Evolutionary conservation across 2,113 vertebrate species (phyloP), one percentile per base, ranked within the genome.

Genomic region (Telmatochromis sp.): DNA sequence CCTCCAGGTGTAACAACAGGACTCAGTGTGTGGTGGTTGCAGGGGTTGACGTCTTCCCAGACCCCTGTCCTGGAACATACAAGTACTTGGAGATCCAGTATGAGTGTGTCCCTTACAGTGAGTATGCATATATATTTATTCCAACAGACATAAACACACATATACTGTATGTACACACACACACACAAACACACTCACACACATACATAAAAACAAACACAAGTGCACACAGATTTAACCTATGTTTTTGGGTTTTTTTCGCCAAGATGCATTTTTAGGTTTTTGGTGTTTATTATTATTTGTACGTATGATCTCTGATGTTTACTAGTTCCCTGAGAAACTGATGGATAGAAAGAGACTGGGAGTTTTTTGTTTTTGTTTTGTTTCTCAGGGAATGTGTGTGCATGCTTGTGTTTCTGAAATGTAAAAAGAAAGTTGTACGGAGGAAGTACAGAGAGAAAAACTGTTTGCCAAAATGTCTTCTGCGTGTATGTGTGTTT

Each of bases 61-160:
- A 98, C 90, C 98, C 98, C 55, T 98, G 98, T 92, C 98, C 98
- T 3, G 98, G 98, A 86, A 98, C 98, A 86, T 98, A 98, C 97
- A 98, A 98, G 93, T 98, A 98, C 94, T 96, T 98, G 96, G 98
- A 98, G 96, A 98, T 98, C 95, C 98, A 98, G 92, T 98, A 98
- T 93, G 98, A 98, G 94, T 98, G 98, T 95, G 98, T 98, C 81
- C 98, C 98, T 92, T 98, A 98, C 95, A 98, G 98, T 98, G 96
- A 98, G 98, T 98, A 93, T 81, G 28, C 83, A 35, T 68, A 80
- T 35, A 85, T 81, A 85, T 58, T 49, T 33, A 49, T 40, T 31
- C 7, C 23, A 15, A 85, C 11, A 73, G 37, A 89, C 35, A 89
- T 7, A 60, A 57, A 86, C 58, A 63, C 17, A 63, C 17, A 63